phyloP scores from a whole-genome alignment of 2,797 vertebrate genomes.

The Epinephelus coioides region DNA sequence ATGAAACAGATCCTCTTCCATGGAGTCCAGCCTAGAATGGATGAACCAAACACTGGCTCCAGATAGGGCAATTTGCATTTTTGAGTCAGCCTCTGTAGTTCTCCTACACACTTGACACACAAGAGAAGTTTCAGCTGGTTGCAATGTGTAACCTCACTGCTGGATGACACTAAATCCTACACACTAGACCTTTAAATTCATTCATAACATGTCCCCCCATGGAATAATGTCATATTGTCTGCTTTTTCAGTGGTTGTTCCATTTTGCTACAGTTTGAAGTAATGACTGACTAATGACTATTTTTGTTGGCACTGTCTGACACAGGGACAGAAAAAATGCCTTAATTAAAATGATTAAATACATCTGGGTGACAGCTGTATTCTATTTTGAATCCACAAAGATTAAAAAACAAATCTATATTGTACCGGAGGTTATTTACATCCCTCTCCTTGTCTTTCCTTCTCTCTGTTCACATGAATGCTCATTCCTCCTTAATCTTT shows the following conservation, averaged over 20 bases:
- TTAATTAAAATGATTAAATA: slow-evolving; percentile 33
- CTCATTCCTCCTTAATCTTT: slow-evolving; percentile 22
- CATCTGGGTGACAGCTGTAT: slow-evolving; percentile 52
- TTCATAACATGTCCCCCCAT: background rate
- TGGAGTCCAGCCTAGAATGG: too few relatives aligned
- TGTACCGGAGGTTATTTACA: slow-evolving; percentile 41
- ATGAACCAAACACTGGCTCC: too few relatives aligned
- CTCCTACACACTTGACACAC: too few relatives aligned
- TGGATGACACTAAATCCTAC: too few relatives aligned
- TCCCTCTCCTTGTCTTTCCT: background rate
- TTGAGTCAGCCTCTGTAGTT: too few relatives aligned
- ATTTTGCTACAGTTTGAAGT: background rate
- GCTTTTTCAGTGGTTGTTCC: slow-evolving; percentile 15
- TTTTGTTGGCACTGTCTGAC: slow-evolving; percentile 2
- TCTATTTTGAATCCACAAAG: slow-evolving; percentile 25
- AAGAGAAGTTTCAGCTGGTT: too few relatives aligned
- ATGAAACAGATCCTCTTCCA: too few relatives aligned
- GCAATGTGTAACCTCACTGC: too few relatives aligned
- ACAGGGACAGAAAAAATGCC: slow-evolving; percentile 11
- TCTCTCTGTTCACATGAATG: background rate
- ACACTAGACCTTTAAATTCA: background rate
- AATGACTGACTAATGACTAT: background rate
- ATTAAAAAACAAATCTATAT: background rate
- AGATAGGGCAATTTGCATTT: too few relatives aligned
- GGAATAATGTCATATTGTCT: slow-evolving; percentile 8